Percentiles rank a stretch among this genome's conserved stretches.
phyloP scores from a whole-genome alignment of 2,113 vertebrate genomes.

The Peromyscus polionotus region DNA sequence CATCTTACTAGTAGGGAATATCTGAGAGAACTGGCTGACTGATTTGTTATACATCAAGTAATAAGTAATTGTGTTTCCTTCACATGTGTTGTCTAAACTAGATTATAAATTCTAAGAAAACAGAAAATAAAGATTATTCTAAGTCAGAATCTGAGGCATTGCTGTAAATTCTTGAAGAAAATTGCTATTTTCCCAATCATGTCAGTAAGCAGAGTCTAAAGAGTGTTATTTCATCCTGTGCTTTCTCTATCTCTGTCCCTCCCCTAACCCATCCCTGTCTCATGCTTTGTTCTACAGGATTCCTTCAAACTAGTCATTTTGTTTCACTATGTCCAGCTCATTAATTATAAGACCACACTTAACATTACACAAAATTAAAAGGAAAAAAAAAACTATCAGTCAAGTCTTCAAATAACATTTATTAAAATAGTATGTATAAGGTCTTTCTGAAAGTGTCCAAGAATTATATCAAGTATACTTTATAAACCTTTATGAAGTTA shows the following conservation, averaged over 20 bases:
- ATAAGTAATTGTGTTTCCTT: constrained; percentile 53
- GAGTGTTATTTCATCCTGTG: background rate
- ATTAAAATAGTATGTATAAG: background rate
- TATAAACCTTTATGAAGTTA: background rate
- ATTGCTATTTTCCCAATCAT: background rate
- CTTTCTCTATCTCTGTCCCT: fast-evolving
- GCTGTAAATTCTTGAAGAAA: constrained; percentile 44
- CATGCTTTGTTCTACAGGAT: fast-evolving
- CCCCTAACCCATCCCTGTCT: fast-evolving
- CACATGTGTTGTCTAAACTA: constrained; percentile 31
- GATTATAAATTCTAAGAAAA: constrained; percentile 44
- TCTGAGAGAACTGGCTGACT: constrained; percentile 29
- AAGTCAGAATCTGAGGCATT: background rate
- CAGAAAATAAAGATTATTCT: background rate
- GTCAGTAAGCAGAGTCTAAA: background rate
- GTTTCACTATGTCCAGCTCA: background rate
- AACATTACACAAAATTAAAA: background rate
- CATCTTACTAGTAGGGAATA: constrained; percentile 33
- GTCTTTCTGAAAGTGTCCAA: background rate
- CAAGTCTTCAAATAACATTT: background rate
- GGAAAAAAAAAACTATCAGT: background rate
- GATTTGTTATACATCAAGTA: background rate
- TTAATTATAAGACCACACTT: background rate
- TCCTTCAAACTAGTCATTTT: background rate
- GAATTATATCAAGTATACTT: background rate